Conservation (phyloP, 2,113 vertebrate genomes). For the Tapirus terrestris region DNA sequence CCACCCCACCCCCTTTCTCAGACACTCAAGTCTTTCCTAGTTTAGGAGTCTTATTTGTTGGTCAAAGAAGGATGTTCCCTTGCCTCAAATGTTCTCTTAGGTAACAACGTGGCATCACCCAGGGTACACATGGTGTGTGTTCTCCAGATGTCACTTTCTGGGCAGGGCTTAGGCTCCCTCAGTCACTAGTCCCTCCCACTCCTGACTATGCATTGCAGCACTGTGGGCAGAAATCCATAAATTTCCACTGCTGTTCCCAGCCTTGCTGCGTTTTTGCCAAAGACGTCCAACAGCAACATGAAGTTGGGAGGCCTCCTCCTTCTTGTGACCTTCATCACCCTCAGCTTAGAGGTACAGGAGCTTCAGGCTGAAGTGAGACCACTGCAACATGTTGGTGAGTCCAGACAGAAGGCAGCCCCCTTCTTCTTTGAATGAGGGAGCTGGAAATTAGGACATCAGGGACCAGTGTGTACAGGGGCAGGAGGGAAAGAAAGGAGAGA, state of each 20-base stretch:
- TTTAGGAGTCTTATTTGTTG: not conserved
- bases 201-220: not conserved
- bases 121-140: no score
- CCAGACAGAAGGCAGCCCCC: not conserved
- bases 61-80: not conserved
- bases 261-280: rapidly evolving
- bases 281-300: conserved; percentile 56
- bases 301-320: conserved; percentile 56
- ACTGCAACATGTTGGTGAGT: not conserved
- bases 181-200: not conserved
- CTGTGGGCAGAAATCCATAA: not conserved
- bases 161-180: not conserved
- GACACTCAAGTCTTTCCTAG: not conserved
- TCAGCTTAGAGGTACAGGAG: conserved; percentile 58
- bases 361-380: conserved; percentile 25
- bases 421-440: not conserved
- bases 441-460: not conserved
- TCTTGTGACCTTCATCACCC: not conserved
- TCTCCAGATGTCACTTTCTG: conserved; percentile 15
- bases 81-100: not conserved
- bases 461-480: not conserved
- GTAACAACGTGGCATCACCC: not conserved
- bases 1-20: not conserved
- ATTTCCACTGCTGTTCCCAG: not conserved
- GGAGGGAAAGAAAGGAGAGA: not conserved